Percentiles rank a stretch among this genome's conserved stretches.
Evolutionary conservation across 2,797 vertebrate genomes (phyloP).

Genomic region (Enteromius radiatus): DNA sequence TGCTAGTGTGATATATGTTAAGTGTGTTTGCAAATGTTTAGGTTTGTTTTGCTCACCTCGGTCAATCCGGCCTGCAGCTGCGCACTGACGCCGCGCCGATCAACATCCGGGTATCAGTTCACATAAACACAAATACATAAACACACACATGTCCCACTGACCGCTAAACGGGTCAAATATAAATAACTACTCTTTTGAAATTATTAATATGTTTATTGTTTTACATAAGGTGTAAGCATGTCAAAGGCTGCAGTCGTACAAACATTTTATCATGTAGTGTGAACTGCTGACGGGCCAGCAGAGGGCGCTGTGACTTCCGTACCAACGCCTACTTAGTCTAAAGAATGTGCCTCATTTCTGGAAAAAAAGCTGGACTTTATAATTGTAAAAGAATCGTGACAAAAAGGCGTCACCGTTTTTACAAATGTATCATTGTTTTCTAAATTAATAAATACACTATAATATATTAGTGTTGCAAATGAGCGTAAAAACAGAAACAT

Average conservation of each 20-base stretch:
- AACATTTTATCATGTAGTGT: not conserved
- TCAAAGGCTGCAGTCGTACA: not conserved
- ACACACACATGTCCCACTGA: not conserved
- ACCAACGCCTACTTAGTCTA: too few species aligned
- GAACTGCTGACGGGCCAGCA: not conserved
- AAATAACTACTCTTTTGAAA: not conserved
- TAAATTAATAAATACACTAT: too few species aligned
- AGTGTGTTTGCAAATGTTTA: slow-evolving; percentile 16
- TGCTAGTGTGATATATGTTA: slow-evolving; percentile 44
- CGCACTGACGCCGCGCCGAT: slow-evolving; percentile 25
- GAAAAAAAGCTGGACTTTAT: too few species aligned
- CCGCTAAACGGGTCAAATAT: not conserved
- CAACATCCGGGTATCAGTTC: slow-evolving; percentile 17
- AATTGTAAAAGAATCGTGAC: too few species aligned
- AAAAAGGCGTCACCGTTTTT: too few species aligned
- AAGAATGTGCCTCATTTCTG: too few species aligned
- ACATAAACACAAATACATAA: not conserved
- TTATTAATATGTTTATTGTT: not conserved
- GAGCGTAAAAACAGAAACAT: too few species aligned
- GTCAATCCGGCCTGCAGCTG: slow-evolving; percentile 35
- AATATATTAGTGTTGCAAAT: too few species aligned
- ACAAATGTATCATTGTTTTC: too few species aligned
- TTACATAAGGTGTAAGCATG: not conserved
- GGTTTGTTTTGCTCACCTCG: slow-evolving; percentile 43
- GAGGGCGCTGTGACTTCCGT: not conserved